Base-by-base conservation (phyloP, 2,113 vertebrate species). In the Pholis gunnellus region DNA sequence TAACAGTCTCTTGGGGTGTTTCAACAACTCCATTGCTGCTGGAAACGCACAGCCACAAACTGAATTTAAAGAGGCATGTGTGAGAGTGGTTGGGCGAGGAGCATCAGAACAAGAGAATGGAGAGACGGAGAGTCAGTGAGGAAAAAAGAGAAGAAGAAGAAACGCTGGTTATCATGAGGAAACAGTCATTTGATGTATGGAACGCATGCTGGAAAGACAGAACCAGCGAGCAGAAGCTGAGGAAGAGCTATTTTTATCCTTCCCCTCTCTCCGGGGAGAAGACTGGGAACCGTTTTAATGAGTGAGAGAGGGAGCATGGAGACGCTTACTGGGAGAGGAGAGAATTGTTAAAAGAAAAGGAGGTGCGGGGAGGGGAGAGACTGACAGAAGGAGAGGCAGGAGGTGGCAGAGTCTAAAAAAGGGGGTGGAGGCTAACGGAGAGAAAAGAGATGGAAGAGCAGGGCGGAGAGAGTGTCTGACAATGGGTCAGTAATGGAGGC, bases 191-290 rank as follows among this genome's bases (percentile, higher is more conserved):
- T 93, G 85, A 92, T 89, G 87, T 90, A 88, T 66, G 70, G 83
- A 89, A 78, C 10, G 36, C 65, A 87, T 36, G 72, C 50, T 71
- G 70, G 42, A 57, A 83, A 65, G 48, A 78, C 56, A 69, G 52
- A 89, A 68, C 48, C 83, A 81, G 84, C 1, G 34, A 86, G 78
- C 78, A 52, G 27, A 61, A 84, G 79, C 78, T 71, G 85, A 78
- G 71, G 74, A 86, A 68, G 64, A 86, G 86, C 90, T 94, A 95
- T 94, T 93, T 94, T 94, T 95, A 94, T 79, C 83, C 27, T 14
- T 78, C 27, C 72, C 63, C 63, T 72, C 90, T 90, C 91, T 90
- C 87, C 67, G 38, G 90, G 81, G 88, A 90, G 83, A 78, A 57
- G 82, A 89, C 81, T 67, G 50, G 82, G 88, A 84, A 78, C 81